Evolutionary conservation across 2,888 invertebrate species (phyloP).

Genomic region (Coremacera marginata): DNA sequence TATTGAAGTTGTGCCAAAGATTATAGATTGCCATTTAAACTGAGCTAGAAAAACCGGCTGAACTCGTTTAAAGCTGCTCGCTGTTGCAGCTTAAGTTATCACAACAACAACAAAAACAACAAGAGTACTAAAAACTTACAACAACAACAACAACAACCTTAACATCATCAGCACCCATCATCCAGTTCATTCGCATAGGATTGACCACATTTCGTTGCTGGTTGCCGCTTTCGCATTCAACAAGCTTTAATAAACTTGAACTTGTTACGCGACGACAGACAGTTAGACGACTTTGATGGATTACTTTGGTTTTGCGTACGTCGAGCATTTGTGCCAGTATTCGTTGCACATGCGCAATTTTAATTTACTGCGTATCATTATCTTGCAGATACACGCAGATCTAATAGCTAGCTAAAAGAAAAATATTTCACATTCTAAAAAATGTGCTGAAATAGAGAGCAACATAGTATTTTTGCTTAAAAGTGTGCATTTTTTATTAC

Average conservation of each 20-base stretch:
- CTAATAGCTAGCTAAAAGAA: not conserved
- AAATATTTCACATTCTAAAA: not conserved
- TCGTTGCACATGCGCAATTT: not conserved
- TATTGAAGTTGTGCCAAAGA: not conserved
- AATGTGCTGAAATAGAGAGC: too few species aligned
- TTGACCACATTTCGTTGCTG: not conserved
- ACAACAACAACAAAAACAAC: not conserved
- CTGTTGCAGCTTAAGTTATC: not conserved
- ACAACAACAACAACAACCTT: not conserved
- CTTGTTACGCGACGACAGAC: constrained; percentile 1
- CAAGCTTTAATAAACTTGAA: constrained; percentile 21
- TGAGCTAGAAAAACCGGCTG: constrained; percentile 18
- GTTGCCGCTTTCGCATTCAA: not conserved
- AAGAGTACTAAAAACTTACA: not conserved
- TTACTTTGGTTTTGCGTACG: not conserved
- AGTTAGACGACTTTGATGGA: constrained; percentile 6
- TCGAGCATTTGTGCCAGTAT: not conserved
- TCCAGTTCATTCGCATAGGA: not conserved
- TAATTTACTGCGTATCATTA: not conserved
- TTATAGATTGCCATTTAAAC: constrained; percentile 4
- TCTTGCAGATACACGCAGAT: not conserved
- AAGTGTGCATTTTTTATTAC: not conserved
- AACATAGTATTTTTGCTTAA: not conserved
- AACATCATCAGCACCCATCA: not conserved
- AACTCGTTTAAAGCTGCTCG: constrained; percentile 3